Percentiles rank a stretch among this genome's conserved stretches.
phyloP scores from a whole-genome alignment of 2,113 vertebrate species.

The Coregonus clupeaformis region DNA sequence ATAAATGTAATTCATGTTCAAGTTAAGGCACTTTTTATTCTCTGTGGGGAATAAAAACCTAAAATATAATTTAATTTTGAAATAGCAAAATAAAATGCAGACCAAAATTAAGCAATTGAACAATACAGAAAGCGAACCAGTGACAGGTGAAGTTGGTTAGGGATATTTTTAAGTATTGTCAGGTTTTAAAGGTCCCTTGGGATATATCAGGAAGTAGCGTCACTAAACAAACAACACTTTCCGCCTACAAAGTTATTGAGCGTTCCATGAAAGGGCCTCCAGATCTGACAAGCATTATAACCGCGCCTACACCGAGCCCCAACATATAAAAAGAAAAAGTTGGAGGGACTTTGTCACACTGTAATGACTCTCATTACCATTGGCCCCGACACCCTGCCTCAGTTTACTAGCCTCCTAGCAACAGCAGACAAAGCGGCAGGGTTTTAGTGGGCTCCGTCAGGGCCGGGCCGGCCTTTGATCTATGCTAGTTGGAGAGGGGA shows the following conservation, averaged over 20 bases:
- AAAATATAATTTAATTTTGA: no score
- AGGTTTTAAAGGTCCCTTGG: no score
- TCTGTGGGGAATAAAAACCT: no score
- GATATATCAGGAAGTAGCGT: slow-evolving; percentile 1
- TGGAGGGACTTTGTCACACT: slow-evolving; percentile 67
- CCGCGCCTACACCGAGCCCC: slow-evolving; percentile 40
- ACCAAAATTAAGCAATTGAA: neutral
- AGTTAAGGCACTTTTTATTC: no score
- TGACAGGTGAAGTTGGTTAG: neutral
- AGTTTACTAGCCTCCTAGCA: slow-evolving; percentile 76
- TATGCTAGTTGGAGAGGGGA: slow-evolving; percentile 75
- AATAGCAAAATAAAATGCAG: neutral
- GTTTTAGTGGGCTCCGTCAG: slow-evolving; percentile 70
- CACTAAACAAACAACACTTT: slow-evolving; percentile 22
- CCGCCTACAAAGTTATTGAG: slow-evolving; percentile 5
- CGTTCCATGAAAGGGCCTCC: slow-evolving; percentile 14
- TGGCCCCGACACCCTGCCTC: slow-evolving; percentile 70
- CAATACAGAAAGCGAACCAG: neutral
- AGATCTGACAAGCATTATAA: slow-evolving; percentile 41
- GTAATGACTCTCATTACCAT: slow-evolving; percentile 82
- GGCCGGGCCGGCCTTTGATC: slow-evolving; percentile 80
- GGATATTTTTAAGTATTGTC: neutral
- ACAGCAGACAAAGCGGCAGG: slow-evolving; percentile 78
- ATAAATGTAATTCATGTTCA: no score
- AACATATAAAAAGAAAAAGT: slow-evolving; percentile 59